phyloP scores from a whole-genome alignment of 1,140 invertebrate genomes.

The Heliconius himera region DNA sequence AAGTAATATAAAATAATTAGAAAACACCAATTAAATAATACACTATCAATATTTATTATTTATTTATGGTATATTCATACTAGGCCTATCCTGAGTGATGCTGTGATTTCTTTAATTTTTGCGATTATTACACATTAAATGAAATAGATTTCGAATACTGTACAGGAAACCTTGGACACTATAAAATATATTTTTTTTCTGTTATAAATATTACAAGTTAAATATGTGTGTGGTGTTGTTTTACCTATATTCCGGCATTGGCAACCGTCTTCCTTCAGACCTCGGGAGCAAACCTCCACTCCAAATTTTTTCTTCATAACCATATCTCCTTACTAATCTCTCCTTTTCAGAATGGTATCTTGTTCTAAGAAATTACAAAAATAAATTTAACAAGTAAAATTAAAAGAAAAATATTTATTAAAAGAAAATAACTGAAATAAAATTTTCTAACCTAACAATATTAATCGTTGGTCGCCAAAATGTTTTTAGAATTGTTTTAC shows the following conservation, averaged over 20 bases:
- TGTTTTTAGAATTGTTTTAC: constrained; percentile 58
- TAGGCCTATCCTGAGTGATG: too few species aligned
- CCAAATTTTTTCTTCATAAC: constrained; percentile 86
- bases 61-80: not conserved
- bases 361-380: constrained; percentile 56
- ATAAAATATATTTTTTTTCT: not conserved
- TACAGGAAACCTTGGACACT: too few species aligned
- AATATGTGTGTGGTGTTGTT: not conserved
- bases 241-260: constrained; percentile 86
- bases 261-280: constrained; percentile 76
- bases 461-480: constrained; percentile 67
- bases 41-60: too few species aligned
- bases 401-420: not conserved
- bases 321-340: constrained; percentile 85
- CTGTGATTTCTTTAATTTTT: too few species aligned
- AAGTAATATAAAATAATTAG: not conserved
- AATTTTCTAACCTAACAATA: constrained; percentile 61
- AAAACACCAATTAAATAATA: too few species aligned
- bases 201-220: not conserved
- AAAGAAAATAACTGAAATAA: not conserved
- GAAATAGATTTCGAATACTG: too few species aligned
- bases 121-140: too few species aligned
- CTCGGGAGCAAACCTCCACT: constrained; percentile 87
- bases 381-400: not conserved
- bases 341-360: constrained; percentile 87